Evolutionary conservation across 92 coral and sea anemone genomes (phyloP), one percentile per base, ranked within the genome.

Genomic region (Parazoanthus atlanticus): DNA sequence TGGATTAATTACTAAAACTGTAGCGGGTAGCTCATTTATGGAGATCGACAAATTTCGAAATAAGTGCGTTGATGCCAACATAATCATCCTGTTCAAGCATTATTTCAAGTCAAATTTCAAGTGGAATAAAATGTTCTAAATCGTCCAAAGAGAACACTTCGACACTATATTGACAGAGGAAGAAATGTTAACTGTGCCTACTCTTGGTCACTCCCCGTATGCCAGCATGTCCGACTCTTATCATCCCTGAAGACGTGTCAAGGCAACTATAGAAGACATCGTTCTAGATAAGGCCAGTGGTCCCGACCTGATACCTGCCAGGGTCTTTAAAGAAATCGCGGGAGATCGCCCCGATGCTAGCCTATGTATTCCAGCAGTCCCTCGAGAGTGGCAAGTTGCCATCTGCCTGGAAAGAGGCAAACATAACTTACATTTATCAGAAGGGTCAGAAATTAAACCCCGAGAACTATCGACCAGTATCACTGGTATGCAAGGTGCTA

Each of bases 401-500:
- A 82, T 61, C 86, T 36, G 86, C 86, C 40, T 82, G 86, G 86
- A 82, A 66, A 70, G 86, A 82, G 74, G 86, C 77, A 70, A 82
- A 82, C 6, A 77, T 82, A 10, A 61, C 54, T 38, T 6, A 25
- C n/a, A 82, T 82, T 69, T 64, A 16, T 34, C 66, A 82, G 74
- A 82, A 82, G 74, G 86, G 86, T 40, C 40, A 36, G 74, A 67
- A 69, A 69, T 82, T 77, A 25, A 69, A 82, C 86, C 86, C 86
- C 36, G 74, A 67, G 76, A 82, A 82, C 76, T 82, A 82, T 46
- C 86, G 77, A 33, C 76, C 86, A 61, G 86, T 82, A 11, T 82
- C 86, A 65, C 36, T 82, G 32, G 83, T 79, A 43, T 79, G 83
- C 28, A 73, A 73, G 78, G 78, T 73, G 78, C 78, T 7, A 13